Evolutionary conservation across 2,113 vertebrate species (phyloP).

Genomic region (Scartelaos histophorus): DNA sequence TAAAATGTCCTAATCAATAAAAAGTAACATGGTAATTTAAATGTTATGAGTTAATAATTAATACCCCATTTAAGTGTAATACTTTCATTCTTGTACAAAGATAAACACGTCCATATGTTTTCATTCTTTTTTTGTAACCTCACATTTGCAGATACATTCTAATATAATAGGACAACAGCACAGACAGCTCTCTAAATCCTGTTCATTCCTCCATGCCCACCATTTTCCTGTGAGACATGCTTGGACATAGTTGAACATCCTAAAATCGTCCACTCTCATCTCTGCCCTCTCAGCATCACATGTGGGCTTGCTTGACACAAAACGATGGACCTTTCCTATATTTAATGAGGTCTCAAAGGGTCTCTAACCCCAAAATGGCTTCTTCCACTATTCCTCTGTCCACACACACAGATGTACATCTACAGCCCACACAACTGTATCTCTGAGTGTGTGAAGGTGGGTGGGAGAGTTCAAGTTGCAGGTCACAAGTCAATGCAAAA

Average conservation of each 20-base stretch:
- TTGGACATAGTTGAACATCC: background rate
- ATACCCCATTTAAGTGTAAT: no score
- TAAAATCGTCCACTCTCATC: background rate
- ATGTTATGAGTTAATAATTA: no score
- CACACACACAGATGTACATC: slow-evolving; percentile 1
- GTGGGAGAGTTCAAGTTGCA: slow-evolving; percentile 28
- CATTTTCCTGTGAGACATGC: background rate
- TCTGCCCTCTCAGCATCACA: slow-evolving; percentile 27
- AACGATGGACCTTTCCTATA: slow-evolving; percentile 60
- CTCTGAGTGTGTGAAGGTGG: slow-evolving; percentile 18
- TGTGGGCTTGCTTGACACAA: slow-evolving; percentile 49
- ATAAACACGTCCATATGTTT: no score
- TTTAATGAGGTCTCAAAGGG: slow-evolving; percentile 83
- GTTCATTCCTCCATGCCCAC: background rate
- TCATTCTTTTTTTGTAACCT: no score
- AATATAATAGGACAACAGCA: no score
- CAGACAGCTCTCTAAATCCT: background rate
- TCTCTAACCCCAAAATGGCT: slow-evolving; percentile 36
- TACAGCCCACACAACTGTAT: slow-evolving; percentile 39
- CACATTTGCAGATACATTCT: no score
- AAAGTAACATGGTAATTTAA: no score
- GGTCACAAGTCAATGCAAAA: slow-evolving; percentile 49
- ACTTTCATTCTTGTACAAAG: no score
- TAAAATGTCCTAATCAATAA: no score
- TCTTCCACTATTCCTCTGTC: slow-evolving; percentile 13